Evolutionary conservation across 2,888 invertebrate genomes (phyloP), one percentile per base, ranked within the genome.

Genomic region (Phrixothrix hirtus): DNA sequence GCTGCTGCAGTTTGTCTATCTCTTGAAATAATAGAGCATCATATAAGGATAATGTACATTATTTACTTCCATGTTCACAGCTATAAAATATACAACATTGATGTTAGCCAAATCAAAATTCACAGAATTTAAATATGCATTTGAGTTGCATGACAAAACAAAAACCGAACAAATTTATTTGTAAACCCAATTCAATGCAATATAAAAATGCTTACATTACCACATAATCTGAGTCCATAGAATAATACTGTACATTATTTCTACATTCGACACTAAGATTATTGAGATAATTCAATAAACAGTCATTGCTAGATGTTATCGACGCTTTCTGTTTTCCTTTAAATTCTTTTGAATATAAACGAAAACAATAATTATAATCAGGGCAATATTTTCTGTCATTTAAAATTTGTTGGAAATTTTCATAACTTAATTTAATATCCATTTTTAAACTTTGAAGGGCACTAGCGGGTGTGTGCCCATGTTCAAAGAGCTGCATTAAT

Each of bases 361-460:
- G 39, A 31, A 52, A 42, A 30, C 58, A 58, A 27, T 46, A 49
- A 2, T 12, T 41, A 30, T 58, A 55, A 9, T 49, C 44, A 0
- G 55, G 58, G 36, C 53, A 56, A 14, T 29, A 13, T 1, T 21
- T 39, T 10, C 53, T 34, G 38, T 58, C 55, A 10, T 36, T 30
- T 4, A 56, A 31, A n/a, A 56, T 25, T 32, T 46, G 26, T 25
- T 49, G 26, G 29, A 16, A 43, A 39, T 55, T 38, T 4, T 55
- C 55, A 25, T 32, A 7, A 13, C 32, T 47, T 11, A 39, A 13
- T 5, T 37, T 37, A 5, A 57, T 47, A 21, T 58, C 43, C 2
- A 29, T 32, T 46, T 56, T 55, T 1, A 58, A 10, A 9, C 15
- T 21, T 47, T 55, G 45, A 3, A 52, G 25, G 1, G 53, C 55